A percentile compares a stretch with the other conserved stretches of the same genome.
Conservation (phyloP, 23 tunicate genomes). For the Corella eumyota region DNA sequence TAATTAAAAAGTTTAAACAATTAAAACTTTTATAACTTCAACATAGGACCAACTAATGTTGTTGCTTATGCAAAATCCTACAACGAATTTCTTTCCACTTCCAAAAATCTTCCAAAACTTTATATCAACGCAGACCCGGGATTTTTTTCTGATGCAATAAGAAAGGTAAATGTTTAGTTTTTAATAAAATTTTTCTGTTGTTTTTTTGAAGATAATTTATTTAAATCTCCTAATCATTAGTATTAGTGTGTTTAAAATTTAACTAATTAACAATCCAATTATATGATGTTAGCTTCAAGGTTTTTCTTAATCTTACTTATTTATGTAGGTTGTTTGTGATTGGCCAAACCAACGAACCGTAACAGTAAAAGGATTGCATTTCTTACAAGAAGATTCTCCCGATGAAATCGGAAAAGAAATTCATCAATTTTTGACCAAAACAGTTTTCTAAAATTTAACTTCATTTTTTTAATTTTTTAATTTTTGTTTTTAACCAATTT, state of each 20-base stretch:
- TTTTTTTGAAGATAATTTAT: too few species aligned
- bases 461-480: too few species aligned
- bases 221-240: too few species aligned
- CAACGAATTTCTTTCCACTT: constrained; percentile 29
- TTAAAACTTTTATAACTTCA: not conserved
- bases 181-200: too few species aligned
- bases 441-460: constrained; percentile 24
- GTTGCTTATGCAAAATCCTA: constrained; percentile 34
- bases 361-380: constrained; percentile 71
- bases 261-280: too few species aligned
- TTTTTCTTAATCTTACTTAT: too few species aligned
- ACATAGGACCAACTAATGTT: constrained; percentile 65
- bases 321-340: constrained; percentile 4
- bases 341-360: constrained; percentile 68
- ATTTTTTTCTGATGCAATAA: constrained; percentile 30
- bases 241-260: too few species aligned
- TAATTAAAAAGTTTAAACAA: not conserved
- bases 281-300: too few species aligned
- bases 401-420: constrained; percentile 55
- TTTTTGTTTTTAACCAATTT: too few species aligned
- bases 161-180: too few species aligned
- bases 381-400: constrained; percentile 83
- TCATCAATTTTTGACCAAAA: constrained; percentile 21
- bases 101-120: constrained; percentile 54
- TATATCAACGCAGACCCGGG: constrained; percentile 71